Base-by-base conservation (phyloP, 2,113 vertebrate species). In the Pseudopipra pipra region DNA sequence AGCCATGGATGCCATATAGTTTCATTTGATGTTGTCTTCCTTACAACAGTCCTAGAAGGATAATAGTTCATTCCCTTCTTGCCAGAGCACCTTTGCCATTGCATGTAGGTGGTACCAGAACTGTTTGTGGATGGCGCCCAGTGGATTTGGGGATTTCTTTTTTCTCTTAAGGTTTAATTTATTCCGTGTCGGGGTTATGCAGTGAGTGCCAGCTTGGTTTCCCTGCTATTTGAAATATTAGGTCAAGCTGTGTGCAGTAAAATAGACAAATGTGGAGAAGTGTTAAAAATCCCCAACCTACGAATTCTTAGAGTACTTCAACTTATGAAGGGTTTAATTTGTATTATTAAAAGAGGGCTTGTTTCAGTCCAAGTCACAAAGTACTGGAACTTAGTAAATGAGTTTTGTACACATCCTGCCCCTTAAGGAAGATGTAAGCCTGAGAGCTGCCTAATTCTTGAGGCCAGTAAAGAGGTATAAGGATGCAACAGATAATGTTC, bases 1-100 rank as follows among this genome's bases (percentile, higher is more conserved):
- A 62, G 77, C 24, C n/a, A 4, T 0, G 4, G 21, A 28, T 54
- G 37, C 37, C 5, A 2, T 8, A 21, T 2, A 43, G 14, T 31
- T 35, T n/a, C 3, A 28, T 46, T 89, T 41, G 6, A 41, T 58
- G 13, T 43, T 75, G 23, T 73, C 21, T 58, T 93, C 28, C 47
- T 75, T 63, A 15, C 23, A 54, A 0, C 14, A 31, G 4, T n/a
- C 14, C 37, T 18, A 9, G 16, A 63, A 58, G n/a, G 24, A 7
- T 20, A 44, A 37, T 14, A 55, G 25, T n/a, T 85, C 2, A 58
- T 22, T 22, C 7, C 11, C 2, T 9, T 61, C 25, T 30, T 84
- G 62, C 25, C 52, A 79, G 47, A 44, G 37, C 52, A 30, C 4
- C 0, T 67, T 84, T 91, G 35, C 74, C 21, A 13, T 23, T 43